These are phyloP conservation scores for Gari tellinella DNA, from an alignment of 2,888 invertebrate species.

Conservation along the genomic window DNA sequence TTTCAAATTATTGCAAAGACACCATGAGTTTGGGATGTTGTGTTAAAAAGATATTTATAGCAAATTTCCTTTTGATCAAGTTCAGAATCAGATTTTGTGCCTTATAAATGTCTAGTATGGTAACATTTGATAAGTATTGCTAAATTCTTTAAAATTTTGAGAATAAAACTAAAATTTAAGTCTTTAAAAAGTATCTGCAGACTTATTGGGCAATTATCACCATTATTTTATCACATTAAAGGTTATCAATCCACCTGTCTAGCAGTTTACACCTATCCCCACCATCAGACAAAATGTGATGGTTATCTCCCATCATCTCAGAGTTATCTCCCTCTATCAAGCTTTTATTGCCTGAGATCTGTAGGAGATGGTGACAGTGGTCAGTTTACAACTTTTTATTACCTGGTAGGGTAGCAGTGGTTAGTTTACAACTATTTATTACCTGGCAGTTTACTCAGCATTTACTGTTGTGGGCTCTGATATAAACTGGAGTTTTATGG, in stretches of 20 bases:
- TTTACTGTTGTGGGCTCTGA: slow-evolving; percentile 5
- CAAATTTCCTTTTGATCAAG: no score
- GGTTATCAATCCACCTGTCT: slow-evolving; percentile 9
- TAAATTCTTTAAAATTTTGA: no score
- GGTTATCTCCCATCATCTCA: slow-evolving; percentile 27
- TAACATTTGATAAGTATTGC: no score
- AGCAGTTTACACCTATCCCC: neutral
- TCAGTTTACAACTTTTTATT: slow-evolving; percentile 6
- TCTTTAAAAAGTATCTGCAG: no score
- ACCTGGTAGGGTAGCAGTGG: neutral
- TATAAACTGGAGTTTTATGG: slow-evolving; percentile 6
- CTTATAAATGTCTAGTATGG: no score
- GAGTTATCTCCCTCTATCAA: slow-evolving; percentile 7
- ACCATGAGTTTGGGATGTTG: no score
- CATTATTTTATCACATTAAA: no score
- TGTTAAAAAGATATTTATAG: no score
- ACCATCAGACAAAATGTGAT: slow-evolving; percentile 8
- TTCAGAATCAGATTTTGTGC: no score
- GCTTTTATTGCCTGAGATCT: slow-evolving; percentile 1
- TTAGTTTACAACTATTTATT: slow-evolving; percentile 3
- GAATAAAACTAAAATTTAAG: no score
- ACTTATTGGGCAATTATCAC: no score
- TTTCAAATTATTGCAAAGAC: no score
- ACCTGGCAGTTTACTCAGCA: neutral
- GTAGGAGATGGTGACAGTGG: neutral